These are phyloP conservation scores for Ichneumon xanthorius DNA, from an alignment of 2,888 invertebrate genomes.

Conservation along the genomic window DNA sequence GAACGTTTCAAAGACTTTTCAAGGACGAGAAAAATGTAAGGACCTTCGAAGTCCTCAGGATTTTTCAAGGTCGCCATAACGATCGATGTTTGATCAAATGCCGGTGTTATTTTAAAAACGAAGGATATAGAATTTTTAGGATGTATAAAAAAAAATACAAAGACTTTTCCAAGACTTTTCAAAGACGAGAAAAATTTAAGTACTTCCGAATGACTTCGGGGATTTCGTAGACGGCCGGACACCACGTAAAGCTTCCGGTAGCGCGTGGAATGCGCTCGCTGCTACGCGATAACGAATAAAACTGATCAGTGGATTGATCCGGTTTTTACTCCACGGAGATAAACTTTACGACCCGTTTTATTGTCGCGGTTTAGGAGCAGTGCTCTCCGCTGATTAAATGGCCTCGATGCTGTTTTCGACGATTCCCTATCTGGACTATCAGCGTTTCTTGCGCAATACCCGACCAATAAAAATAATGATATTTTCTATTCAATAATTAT, in stretches of 20 bases:
- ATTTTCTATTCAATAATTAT: neutral
- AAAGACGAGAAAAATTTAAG: neutral
- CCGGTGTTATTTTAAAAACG: no score
- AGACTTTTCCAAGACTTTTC: no score
- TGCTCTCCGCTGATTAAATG: slow-evolving; percentile 25
- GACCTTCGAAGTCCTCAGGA: neutral
- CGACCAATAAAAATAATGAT: neutral
- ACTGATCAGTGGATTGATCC: slow-evolving; percentile 17
- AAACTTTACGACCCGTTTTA: slow-evolving; percentile 49
- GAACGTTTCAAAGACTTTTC: no score
- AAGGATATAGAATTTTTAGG: no score
- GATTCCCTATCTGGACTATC: neutral
- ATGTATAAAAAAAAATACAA: neutral
- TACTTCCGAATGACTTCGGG: neutral
- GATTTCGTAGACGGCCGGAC: neutral
- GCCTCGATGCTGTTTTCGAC: neutral
- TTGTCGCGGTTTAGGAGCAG: slow-evolving; percentile 34
- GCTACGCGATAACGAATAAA: neutral
- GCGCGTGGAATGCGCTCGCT: neutral
- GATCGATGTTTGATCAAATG: no score
- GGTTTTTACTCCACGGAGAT: slow-evolving; percentile 28
- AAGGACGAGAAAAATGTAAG: neutral
- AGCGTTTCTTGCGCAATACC: neutral
- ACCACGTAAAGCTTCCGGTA: neutral
- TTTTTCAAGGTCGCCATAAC: neutral